Conservation (phyloP, 2,888 invertebrate species). For the Steinernema scapterisci region DNA sequence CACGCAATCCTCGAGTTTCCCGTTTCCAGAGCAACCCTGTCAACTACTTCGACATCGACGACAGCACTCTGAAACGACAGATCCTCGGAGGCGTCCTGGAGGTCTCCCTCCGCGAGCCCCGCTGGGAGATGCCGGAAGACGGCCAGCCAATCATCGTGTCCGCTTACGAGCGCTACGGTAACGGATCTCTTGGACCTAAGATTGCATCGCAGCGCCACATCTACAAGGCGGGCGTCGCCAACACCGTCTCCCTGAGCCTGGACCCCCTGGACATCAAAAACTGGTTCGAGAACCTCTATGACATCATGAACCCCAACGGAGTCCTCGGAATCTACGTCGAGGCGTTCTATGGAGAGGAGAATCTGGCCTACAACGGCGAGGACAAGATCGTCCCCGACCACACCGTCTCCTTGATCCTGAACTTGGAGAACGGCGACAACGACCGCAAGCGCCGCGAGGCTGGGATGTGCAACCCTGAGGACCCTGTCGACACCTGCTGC, state of each 20-base stretch:
- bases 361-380: slow-evolving; percentile 1
- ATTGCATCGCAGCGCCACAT: background rate
- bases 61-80: background rate
- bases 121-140: background rate
- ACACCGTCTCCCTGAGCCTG: slow-evolving; percentile 77
- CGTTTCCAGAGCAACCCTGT: background rate
- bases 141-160: background rate
- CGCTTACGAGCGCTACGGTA: slow-evolving; percentile 1
- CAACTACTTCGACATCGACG: background rate
- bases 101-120: background rate
- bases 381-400: no score
- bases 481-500: slow-evolving; percentile 76
- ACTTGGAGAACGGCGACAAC: slow-evolving; percentile 10
- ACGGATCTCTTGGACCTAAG: background rate
- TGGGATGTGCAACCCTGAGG: slow-evolving; percentile 43
- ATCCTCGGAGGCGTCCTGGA: background rate
- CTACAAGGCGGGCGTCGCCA: background rate
- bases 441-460: slow-evolving; percentile 45
- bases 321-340: background rate
- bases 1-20: no score
- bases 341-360: background rate
- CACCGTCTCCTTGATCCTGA: background rate
- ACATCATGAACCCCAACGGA: slow-evolving; percentile 66
- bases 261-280: slow-evolving; percentile 83
- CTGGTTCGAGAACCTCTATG: slow-evolving; percentile 78